A percentile compares a stretch with the other conserved stretches of the same genome.
Conservation (phyloP, 2,113 vertebrate species). For the Jaculus jaculus region DNA sequence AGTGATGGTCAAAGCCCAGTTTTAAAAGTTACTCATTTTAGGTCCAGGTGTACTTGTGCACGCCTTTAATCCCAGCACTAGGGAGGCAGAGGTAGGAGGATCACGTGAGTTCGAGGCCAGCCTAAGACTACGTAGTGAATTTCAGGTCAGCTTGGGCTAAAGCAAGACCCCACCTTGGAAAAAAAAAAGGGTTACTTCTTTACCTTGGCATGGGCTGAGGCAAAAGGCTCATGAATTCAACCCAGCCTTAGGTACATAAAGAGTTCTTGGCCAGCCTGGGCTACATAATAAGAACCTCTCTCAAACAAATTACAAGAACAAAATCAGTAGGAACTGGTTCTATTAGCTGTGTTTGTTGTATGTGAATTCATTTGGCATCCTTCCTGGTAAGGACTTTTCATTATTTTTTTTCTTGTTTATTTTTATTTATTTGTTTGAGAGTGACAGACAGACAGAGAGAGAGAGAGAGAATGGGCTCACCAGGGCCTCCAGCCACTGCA, state of each 20-base stretch:
- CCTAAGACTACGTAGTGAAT: too few species aligned
- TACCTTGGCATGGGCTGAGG: too few species aligned
- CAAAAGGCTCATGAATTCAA: background rate
- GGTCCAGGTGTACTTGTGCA: background rate
- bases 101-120: background rate
- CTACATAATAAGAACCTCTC: background rate
- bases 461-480: too few species aligned
- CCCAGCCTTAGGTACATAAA: background rate
- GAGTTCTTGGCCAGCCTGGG: background rate
- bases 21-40: background rate
- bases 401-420: too few species aligned
- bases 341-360: fast-evolving
- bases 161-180: too few species aligned
- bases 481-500: too few species aligned
- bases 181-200: too few species aligned
- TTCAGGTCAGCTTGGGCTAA: too few species aligned
- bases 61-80: background rate
- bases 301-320: background rate
- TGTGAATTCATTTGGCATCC: background rate
- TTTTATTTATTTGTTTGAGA: too few species aligned
- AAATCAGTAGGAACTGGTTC: background rate
- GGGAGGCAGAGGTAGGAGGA: background rate
- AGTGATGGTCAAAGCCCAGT: background rate
- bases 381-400: background rate
- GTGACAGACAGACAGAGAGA: too few species aligned